Evolutionary conservation across 2,113 vertebrate species (phyloP).

Genomic region (Hassar affinis): DNA sequence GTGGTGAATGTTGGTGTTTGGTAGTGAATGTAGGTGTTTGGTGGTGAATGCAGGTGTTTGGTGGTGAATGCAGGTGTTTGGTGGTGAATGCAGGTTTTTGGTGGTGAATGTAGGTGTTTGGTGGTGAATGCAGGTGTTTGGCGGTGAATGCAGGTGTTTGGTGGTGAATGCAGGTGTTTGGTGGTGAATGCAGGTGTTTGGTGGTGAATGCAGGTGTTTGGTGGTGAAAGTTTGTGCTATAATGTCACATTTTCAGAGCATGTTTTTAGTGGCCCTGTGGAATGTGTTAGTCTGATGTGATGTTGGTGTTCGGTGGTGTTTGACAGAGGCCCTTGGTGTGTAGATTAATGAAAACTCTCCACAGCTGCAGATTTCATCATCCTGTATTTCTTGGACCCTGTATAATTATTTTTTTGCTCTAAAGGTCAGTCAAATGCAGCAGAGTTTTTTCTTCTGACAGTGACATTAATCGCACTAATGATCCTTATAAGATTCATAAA

Average conservation of each 20-base stretch:
- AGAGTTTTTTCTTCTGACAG: slow-evolving; percentile 4
- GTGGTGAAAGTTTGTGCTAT: neutral
- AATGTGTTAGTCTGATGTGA: neutral
- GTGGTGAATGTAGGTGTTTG: no score
- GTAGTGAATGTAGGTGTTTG: no score
- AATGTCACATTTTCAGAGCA: neutral
- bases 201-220: no score
- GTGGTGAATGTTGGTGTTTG: no score
- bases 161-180: no score
- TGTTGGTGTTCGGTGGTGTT: neutral
- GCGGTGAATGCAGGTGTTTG: no score
- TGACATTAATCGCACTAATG: slow-evolving; percentile 27
- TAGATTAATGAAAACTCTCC: neutral
- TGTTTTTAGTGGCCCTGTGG: neutral
- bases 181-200: no score
- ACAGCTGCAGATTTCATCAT: slow-evolving; percentile 8
- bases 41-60: no score
- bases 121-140: no score
- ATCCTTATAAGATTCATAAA: slow-evolving; percentile 25
- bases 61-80: no score
- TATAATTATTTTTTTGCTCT: slow-evolving; percentile 15
- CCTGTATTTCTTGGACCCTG: neutral
- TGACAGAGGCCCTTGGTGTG: neutral
- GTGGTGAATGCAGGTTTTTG: no score
- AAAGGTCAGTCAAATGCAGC: slow-evolving; percentile 32